A percentile compares a stretch with the other conserved stretches of the same genome.
phyloP scores from a whole-genome alignment of 2,113 vertebrate genomes.

The Madoqua kirkii region DNA sequence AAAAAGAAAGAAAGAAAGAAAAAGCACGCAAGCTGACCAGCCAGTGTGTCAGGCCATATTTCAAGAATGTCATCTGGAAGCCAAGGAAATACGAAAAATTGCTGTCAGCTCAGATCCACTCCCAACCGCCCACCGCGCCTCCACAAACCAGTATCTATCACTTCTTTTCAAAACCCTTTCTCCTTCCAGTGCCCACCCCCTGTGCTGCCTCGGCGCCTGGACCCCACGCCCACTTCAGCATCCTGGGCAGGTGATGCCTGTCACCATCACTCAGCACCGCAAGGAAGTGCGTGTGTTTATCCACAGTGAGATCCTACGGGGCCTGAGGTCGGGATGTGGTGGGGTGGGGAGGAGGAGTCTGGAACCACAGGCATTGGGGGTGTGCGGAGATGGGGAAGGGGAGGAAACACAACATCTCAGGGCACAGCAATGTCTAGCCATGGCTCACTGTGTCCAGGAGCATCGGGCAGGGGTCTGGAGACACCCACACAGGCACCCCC shows the following conservation, averaged over 20 bases:
- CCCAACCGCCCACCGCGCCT: background rate
- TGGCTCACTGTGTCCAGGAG: background rate
- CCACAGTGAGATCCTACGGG: background rate
- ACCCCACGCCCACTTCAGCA: background rate
- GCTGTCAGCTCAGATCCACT: background rate
- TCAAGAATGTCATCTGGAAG: conserved; percentile 48
- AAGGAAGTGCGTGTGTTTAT: background rate
- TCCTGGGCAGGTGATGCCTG: background rate
- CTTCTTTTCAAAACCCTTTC: background rate
- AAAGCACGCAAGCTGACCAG: conserved; percentile 50
- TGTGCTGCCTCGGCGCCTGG: background rate
- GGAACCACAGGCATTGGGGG: too few species aligned
- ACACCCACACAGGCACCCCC: background rate
- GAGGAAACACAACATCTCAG: background rate
- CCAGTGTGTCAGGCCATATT: conserved; percentile 38
- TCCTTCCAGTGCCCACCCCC: background rate
- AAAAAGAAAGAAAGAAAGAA: conserved; percentile 45
- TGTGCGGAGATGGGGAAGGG: background rate
- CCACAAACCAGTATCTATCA: conserved; percentile 26
- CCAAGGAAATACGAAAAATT: conserved; percentile 41
- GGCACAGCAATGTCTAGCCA: background rate
- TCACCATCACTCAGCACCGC: background rate
- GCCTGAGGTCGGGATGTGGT: too few species aligned
- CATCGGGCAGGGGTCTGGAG: background rate
- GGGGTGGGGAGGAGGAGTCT: fast-evolving